Base-by-base conservation (phyloP, 1,140 invertebrate genomes). In the Chelonus insularis region DNA sequence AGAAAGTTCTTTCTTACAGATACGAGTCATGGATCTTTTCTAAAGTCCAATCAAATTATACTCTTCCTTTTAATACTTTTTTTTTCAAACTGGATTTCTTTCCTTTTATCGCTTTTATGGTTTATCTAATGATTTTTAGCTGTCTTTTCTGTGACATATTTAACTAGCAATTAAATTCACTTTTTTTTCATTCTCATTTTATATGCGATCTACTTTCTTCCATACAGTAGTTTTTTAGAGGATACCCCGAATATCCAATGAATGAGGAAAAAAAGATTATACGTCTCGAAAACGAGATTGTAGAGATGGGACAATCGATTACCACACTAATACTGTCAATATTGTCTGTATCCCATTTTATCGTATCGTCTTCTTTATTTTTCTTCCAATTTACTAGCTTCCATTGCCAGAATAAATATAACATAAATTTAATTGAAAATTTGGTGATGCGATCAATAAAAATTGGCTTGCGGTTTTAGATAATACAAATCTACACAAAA, bases 231-330 rank as follows among this genome's bases (percentile, higher is more conserved):
- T 20, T 41, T 36, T 36, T n/a, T 47, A 11, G 18, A 48, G 50
- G 16, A 29, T 48, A 50, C 21, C 21, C 39, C 4, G 39, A 57
- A 45, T 57, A 20, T 57, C 29, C 23, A 29, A 12, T n/a, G n/a
- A 18, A 32, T 20, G 32, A 5, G 5, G n/a, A n/a, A 6, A 16
- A 37, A 32, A 50, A 9, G 57, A 59, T 20, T 48, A 29, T 23
- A 50, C n/a, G 11, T 29, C 21, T 23, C 12, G 55, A 55, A 6
- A 41, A 50, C 21, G 18, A 32, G 32, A 59, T 36, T 25, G 12
- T 21, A 1, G 36, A 37, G 47, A 48, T 34, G 20, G 12, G 16
- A 51, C 47, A 41, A 59, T 59, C 47, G 57, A 59, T 59, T 51
- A 59, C 43, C 34, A 20, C 32, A 32, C 20, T 32, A 37, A 58